phyloP scores from a whole-genome alignment of 1,140 invertebrate genomes.

The Drosophila chauvacae region DNA sequence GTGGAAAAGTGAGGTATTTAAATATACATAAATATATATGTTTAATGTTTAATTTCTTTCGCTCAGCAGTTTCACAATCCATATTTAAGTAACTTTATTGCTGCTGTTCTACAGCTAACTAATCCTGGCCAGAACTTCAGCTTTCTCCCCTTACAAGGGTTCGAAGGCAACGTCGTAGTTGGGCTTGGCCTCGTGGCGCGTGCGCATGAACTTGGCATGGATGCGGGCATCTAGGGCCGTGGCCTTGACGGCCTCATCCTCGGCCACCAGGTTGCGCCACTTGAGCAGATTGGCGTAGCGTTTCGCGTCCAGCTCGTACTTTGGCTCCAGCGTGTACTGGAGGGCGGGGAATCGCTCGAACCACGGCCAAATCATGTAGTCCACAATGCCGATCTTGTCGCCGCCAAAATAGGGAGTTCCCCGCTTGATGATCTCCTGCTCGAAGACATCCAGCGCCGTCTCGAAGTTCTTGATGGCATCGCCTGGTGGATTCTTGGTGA shows the following conservation, averaged over 20 bases:
- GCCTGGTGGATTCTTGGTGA: conserved; percentile 53
- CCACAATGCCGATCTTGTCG: conserved; percentile 90
- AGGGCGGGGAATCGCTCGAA: conserved; percentile 88
- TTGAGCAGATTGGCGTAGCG: conserved; percentile 83
- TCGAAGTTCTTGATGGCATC: conserved; percentile 71
- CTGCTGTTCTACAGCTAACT: not conserved
- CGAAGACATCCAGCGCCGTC: conserved; percentile 87
- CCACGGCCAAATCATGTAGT: conserved; percentile 96
- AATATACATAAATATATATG: not conserved
- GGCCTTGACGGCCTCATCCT: conserved; percentile 88
- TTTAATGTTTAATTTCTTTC: conserved; percentile 17
- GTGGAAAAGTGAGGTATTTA: not conserved
- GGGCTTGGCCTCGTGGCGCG: conserved; percentile 87
- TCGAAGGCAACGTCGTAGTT: conserved; percentile 88
- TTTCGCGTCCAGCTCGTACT: conserved; percentile 65
- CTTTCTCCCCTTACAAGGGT: conserved; percentile 1
- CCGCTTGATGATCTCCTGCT: conserved; percentile 87
- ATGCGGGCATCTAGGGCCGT: conserved; percentile 88
- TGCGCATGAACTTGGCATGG: conserved; percentile 90
- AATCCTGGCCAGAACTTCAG: not conserved
- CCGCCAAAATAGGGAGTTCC: conserved; percentile 89
- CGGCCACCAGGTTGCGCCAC: conserved; percentile 89
- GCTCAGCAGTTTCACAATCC: conserved; percentile 23
- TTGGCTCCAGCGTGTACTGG: conserved; percentile 43
- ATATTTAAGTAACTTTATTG: conserved; percentile 18